Evolutionary conservation across 2,888 invertebrate genomes (phyloP).

Genomic region (Callinectes sapidus): DNA sequence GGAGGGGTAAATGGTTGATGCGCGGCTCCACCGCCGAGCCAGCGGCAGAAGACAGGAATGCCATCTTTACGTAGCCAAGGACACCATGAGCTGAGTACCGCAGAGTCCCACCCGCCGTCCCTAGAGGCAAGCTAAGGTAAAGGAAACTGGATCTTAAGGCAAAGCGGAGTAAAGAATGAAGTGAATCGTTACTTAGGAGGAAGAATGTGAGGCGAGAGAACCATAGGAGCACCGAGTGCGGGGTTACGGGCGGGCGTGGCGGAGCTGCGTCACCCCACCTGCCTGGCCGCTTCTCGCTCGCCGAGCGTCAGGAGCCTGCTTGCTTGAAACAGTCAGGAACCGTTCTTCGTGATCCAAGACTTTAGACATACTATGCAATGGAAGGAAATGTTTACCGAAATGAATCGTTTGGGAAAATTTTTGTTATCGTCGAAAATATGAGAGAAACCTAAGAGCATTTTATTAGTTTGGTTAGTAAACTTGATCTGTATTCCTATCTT

Average conservation of each 20-base stretch:
- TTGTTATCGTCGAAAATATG: background rate
- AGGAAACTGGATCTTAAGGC: background rate
- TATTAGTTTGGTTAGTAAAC: background rate
- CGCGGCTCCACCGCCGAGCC: slow-evolving; percentile 24
- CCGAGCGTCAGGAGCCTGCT: slow-evolving; percentile 12
- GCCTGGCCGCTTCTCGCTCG: slow-evolving; percentile 13
- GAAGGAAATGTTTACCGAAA: background rate
- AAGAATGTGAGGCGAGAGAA: slow-evolving; percentile 20
- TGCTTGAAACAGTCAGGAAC: slow-evolving; percentile 5
- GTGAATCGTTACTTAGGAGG: background rate
- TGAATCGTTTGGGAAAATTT: background rate
- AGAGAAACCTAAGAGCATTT: background rate
- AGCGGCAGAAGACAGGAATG: background rate
- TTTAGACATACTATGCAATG: background rate
- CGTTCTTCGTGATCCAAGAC: background rate
- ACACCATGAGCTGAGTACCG: slow-evolving; percentile 26
- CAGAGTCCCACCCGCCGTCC: background rate
- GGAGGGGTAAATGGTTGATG: slow-evolving; percentile 29
- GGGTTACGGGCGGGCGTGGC: slow-evolving; percentile 31
- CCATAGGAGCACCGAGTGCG: slow-evolving; percentile 29
- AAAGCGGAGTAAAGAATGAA: background rate
- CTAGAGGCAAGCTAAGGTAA: background rate
- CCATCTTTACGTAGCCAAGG: slow-evolving; percentile 5
- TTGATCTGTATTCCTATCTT: background rate
- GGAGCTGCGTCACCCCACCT: slow-evolving; percentile 36